Percentiles rank a stretch among this genome's conserved stretches.
Conservation (phyloP, 2,888 invertebrate species). For the Odiellus spinosus region DNA sequence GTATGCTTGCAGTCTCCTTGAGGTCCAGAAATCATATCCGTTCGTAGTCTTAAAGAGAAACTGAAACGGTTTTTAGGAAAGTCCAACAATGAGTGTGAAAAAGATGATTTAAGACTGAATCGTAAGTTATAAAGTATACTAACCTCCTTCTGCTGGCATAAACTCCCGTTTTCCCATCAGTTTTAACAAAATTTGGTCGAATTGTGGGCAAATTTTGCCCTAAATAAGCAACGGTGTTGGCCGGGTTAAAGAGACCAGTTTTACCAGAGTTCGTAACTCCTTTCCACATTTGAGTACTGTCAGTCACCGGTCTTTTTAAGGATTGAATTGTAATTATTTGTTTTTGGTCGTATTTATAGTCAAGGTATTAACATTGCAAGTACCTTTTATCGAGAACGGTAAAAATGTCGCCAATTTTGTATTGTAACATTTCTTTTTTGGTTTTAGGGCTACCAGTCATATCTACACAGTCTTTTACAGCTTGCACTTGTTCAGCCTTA, state of each 20-base stretch:
- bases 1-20: slow-evolving; percentile 95
- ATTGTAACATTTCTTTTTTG: slow-evolving; percentile 55
- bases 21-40: slow-evolving; percentile 91
- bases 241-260: slow-evolving; percentile 83
- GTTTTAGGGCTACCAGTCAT: slow-evolving; percentile 27
- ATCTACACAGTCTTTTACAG: slow-evolving; percentile 45
- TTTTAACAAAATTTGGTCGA: slow-evolving; percentile 35
- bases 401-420: slow-evolving; percentile 74
- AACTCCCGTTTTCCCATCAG: slow-evolving; percentile 24
- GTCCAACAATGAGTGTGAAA: neutral
- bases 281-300: slow-evolving; percentile 52
- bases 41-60: slow-evolving; percentile 37
- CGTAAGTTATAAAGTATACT: neutral
- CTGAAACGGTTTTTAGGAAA: neutral
- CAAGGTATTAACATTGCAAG: neutral
- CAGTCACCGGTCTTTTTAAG: slow-evolving; percentile 10
- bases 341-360: neutral
- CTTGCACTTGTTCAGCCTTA: slow-evolving; percentile 82
- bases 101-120: neutral
- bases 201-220: slow-evolving; percentile 52
- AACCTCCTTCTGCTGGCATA: slow-evolving; percentile 16
- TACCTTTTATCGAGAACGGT: slow-evolving; percentile 73
- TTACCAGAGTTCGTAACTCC: slow-evolving; percentile 76
- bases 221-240: slow-evolving; percentile 69
- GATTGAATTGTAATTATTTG: neutral